Percentiles rank a stretch among this genome's conserved stretches.
Evolutionary conservation across 2,113 vertebrate species (phyloP).

Genomic region (Urocynchramus pylzowi): DNA sequence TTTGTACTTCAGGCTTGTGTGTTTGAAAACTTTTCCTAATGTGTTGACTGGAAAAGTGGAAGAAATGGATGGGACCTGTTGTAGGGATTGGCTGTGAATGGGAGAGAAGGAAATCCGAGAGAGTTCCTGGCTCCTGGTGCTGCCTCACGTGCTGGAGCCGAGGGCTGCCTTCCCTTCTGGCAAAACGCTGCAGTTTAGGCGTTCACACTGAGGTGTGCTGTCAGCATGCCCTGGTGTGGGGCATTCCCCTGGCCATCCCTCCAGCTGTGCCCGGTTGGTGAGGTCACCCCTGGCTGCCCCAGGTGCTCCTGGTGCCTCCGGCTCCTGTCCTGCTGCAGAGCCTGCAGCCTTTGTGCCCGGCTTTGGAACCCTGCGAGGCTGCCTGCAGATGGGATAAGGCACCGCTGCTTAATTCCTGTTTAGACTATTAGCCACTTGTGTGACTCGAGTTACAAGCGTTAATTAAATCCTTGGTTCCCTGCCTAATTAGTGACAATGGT

Average conservation of each 20-base stretch:
- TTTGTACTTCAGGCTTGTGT: background rate
- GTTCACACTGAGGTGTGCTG: accelerated
- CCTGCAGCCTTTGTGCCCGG: background rate
- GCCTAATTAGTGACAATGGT: background rate
- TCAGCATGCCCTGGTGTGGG: background rate
- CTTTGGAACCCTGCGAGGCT: background rate
- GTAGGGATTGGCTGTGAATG: background rate
- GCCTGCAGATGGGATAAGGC: background rate
- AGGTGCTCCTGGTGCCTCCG: no score
- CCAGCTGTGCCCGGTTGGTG: background rate
- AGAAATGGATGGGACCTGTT: background rate
- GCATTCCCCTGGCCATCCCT: background rate
- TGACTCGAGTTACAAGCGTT: background rate
- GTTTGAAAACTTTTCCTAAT: background rate
- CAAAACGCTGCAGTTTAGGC: background rate
- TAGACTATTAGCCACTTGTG: background rate
- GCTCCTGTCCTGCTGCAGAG: background rate
- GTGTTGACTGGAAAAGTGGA: background rate
- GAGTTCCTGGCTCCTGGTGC: background rate
- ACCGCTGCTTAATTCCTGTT: background rate
- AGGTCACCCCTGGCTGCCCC: background rate
- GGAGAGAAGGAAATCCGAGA: background rate
- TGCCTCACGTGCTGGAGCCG: background rate
- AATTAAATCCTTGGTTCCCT: background rate
- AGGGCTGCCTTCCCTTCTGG: background rate